These are phyloP conservation scores for Solea senegalensis DNA, from an alignment of 2,113 vertebrate species.

Conservation along the genomic window DNA sequence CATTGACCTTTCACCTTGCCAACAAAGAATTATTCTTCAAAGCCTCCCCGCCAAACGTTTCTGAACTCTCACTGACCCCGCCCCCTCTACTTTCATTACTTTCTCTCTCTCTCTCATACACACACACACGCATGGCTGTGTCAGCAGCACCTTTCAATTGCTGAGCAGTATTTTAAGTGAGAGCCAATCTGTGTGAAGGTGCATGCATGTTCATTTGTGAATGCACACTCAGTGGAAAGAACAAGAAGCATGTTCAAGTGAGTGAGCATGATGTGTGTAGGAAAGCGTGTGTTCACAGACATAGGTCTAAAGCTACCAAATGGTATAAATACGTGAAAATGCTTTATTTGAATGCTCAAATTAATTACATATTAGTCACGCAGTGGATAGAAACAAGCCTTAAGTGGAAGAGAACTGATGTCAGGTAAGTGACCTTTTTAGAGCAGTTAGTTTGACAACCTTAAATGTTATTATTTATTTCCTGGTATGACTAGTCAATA, in stretches of 20 bases:
- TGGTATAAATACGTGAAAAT: background rate
- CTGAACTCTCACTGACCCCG: conserved; percentile 23
- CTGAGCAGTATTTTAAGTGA: conserved; percentile 61
- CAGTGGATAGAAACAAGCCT: too few relatives aligned
- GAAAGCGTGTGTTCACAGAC: conserved; percentile 17
- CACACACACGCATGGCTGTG: conserved; percentile 15
- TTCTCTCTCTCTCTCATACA: conserved; percentile 17
- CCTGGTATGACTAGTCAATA: background rate
- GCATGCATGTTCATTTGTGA: conserved; percentile 6
- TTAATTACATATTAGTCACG: too few relatives aligned
- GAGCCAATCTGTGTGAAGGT: conserved; percentile 21
- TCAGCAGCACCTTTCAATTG: conserved; percentile 54
- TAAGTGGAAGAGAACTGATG: too few relatives aligned
- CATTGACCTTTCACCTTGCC: conserved; percentile 49
- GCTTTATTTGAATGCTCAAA: background rate
- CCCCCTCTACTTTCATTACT: background rate
- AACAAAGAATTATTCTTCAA: conserved; percentile 30
- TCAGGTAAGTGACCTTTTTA: too few relatives aligned
- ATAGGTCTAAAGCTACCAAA: background rate
- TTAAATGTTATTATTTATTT: background rate
- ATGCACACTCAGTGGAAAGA: conserved; percentile 42
- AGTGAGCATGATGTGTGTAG: conserved; percentile 22
- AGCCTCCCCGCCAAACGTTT: conserved; percentile 14
- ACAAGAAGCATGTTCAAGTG: conserved; percentile 23
- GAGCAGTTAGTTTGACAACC: too few relatives aligned